Base-by-base conservation (phyloP, 2,113 vertebrate species). In the Baryphthengus martii region DNA sequence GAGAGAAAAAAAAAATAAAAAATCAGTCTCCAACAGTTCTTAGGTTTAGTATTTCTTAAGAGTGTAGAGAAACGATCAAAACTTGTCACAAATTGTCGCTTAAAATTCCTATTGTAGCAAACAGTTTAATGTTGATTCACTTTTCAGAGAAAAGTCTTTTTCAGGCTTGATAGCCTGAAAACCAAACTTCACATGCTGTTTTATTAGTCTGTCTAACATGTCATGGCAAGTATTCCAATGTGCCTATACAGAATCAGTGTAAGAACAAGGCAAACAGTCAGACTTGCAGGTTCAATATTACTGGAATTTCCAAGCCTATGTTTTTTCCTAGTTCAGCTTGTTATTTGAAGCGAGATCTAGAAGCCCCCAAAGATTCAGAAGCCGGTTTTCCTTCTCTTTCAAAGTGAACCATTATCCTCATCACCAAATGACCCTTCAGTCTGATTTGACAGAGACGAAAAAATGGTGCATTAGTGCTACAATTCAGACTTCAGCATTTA, bases 401-500 rank as follows among this genome's bases (percentile, higher is more conserved):
- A 90, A 90, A 96, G 63, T 90, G 94, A 95, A 93, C 91, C 95
- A 95, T 91, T 97, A 90, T 75, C 92, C 71, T 89, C 72, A 83
- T 95, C 86, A 90, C 37, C 76, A 95, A 89, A 70, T 88, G 79
- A 95, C 85, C 83, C 58, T 89, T 95, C 85, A 93, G 86, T 87
- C 83, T 89, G 49, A 68, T 77, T 87, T 95, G 94, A 76, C 87
- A 86, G 70, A 85, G 89, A 85, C 6, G 31, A 90, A 96, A 94
- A 96, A 90, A 79, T 44, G 47, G 77, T 95, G 68, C 93, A 95
- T 96, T 95, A 96, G 72, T 39, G 66, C 74, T 83, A 91, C 65
- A 92, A 96, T 95, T 93, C 94, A 93, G 62, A 96, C 89, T 84
- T 92, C 90, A 95, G 88, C 84, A 88, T 93, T 91, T 93, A 93